Evolutionary conservation across 2,113 vertebrate species (phyloP).

Genomic region (Cheilinus undulatus): DNA sequence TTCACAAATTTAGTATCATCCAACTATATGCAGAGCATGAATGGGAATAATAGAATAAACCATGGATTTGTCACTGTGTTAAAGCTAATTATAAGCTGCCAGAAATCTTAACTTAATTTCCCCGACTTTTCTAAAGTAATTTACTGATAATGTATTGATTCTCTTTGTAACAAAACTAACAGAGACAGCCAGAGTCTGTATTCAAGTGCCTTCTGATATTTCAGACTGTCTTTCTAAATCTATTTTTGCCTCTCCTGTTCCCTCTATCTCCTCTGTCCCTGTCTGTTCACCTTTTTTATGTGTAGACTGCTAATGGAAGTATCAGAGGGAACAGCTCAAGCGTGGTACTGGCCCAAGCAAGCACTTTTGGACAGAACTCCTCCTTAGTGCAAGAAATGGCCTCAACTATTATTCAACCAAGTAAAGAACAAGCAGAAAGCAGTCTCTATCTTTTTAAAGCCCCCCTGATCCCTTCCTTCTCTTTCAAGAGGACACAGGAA

Average conservation of each 20-base stretch:
- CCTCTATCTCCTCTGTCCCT: constrained; percentile 23
- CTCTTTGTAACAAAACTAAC: constrained; percentile 3
- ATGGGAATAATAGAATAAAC: constrained; percentile 7
- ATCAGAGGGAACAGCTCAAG: constrained; percentile 33
- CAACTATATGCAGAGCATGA: background rate
- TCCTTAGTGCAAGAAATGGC: constrained; percentile 1
- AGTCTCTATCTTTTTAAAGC: background rate
- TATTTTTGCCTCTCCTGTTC: constrained; percentile 9
- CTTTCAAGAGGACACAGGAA: constrained; percentile 62
- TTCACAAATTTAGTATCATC: background rate
- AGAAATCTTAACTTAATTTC: constrained; percentile 1
- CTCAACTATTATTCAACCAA: background rate
- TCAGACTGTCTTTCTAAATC: constrained; percentile 12
- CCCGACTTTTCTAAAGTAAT: constrained; percentile 16
- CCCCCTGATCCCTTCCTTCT: constrained; percentile 1
- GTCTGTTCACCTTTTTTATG: constrained; percentile 34
- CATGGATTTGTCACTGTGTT: constrained; percentile 7
- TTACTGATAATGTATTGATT: constrained; percentile 25
- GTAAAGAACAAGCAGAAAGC: background rate
- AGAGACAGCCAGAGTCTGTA: background rate
- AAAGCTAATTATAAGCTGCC: constrained; percentile 22
- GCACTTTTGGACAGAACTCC: constrained; percentile 12
- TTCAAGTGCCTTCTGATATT: constrained; percentile 19
- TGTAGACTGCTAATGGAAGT: constrained; percentile 40
- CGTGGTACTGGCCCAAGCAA: background rate